Evolutionary conservation across 2,888 invertebrate species (phyloP).

Genomic region (Troilus luridus): DNA sequence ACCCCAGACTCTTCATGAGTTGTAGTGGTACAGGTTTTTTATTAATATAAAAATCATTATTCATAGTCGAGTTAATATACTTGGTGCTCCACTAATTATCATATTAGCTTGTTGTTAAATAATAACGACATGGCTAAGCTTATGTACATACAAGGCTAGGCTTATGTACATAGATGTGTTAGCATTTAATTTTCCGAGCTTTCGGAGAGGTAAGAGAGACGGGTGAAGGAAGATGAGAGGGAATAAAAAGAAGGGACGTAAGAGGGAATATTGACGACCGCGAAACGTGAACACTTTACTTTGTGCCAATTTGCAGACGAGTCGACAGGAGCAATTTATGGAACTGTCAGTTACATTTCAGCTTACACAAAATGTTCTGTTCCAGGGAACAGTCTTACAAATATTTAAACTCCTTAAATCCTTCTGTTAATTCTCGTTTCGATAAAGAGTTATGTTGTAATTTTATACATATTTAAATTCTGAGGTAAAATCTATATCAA

Average conservation of each 20-base stretch:
- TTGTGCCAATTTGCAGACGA: constrained; percentile 12
- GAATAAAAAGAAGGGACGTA: not conserved
- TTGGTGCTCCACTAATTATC: too few species aligned
- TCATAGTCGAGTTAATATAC: too few species aligned
- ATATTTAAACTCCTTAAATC: not conserved
- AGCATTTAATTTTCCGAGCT: not conserved
- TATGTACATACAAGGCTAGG: not conserved
- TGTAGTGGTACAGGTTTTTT: too few species aligned
- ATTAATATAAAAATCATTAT: too few species aligned
- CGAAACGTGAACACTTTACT: constrained; percentile 36
- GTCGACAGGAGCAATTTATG: constrained; percentile 33
- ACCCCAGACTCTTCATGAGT: too few species aligned
- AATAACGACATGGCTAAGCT: too few species aligned
- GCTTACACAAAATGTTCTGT: constrained; percentile 15
- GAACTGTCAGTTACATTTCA: constrained; percentile 32
- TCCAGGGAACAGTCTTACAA: not conserved
- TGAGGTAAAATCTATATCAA: not conserved
- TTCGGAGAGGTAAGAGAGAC: not conserved
- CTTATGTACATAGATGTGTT: not conserved
- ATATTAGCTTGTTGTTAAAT: too few species aligned
- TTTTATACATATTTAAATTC: not conserved
- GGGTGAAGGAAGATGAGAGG: not conserved
- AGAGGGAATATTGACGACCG: constrained; percentile 29
- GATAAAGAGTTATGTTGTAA: not conserved
- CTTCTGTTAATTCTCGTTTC: not conserved